Evolutionary conservation across 2,888 invertebrate genomes (phyloP).

Genomic region (Lampropteryx suffumata): DNA sequence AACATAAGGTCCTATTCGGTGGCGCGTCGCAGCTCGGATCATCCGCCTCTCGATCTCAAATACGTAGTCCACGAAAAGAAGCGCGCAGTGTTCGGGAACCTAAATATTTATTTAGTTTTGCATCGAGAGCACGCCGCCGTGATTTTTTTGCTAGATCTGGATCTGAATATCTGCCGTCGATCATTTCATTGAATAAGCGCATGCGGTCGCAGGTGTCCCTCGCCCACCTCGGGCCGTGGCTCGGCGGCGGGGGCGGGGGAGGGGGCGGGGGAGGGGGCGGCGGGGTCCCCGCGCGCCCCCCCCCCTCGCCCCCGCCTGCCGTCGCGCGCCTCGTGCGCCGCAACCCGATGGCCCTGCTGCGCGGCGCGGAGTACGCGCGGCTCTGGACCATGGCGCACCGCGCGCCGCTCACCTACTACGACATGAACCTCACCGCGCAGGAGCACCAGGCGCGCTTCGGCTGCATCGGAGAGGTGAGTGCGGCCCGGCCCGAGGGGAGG

Average conservation of each 20-base stretch:
- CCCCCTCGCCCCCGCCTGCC: slow-evolving; percentile 67
- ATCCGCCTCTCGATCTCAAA: too few species aligned
- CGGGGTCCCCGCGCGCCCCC: slow-evolving; percentile 81
- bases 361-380: slow-evolving; percentile 98
- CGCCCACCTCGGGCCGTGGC: slow-evolving; percentile 96
- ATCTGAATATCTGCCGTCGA: too few species aligned
- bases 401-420: slow-evolving; percentile 98
- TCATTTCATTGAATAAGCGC: too few species aligned
- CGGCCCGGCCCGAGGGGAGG: slow-evolving; percentile 87
- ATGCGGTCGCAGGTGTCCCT: slow-evolving; percentile 85
- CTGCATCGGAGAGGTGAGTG: slow-evolving; percentile 44
- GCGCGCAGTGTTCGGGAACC: too few species aligned
- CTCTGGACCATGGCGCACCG: slow-evolving; percentile 95
- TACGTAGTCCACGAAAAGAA: too few species aligned
- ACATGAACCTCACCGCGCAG: slow-evolving; percentile 99
- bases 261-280: slow-evolving; percentile 90
- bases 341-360: slow-evolving; percentile 96
- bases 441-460: slow-evolving; percentile 91
- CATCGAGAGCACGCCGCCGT: too few species aligned
- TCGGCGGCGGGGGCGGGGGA: slow-evolving; percentile 89
- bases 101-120: too few species aligned
- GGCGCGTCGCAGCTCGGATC: too few species aligned
- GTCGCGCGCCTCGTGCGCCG: slow-evolving; percentile 96
- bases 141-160: too few species aligned
- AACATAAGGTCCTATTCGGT: too few species aligned